Evolutionary conservation across 2,113 vertebrate genomes (phyloP).

Genomic region (Oryzias melastigma): DNA sequence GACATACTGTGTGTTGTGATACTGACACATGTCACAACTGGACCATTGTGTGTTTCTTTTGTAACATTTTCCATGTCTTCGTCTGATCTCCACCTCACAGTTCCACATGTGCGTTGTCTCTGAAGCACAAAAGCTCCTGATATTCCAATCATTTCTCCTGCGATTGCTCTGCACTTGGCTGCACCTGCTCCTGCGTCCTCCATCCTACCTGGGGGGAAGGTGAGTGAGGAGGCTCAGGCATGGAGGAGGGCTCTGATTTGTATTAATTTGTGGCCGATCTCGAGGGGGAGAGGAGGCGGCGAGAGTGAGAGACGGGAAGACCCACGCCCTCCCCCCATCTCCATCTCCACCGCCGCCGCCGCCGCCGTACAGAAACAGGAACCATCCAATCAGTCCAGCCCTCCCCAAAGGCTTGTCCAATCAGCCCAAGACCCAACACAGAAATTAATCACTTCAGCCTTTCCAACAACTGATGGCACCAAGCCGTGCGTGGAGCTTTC

Average conservation of each 20-base stretch:
- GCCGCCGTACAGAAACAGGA: slow-evolving; percentile 49
- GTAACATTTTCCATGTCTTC: slow-evolving; percentile 17
- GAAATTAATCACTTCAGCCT: slow-evolving; percentile 70
- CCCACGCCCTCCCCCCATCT: background rate
- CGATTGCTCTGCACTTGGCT: slow-evolving; percentile 66
- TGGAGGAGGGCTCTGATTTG: slow-evolving; percentile 64
- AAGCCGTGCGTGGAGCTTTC: slow-evolving; percentile 37
- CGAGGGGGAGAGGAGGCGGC: slow-evolving; percentile 33
- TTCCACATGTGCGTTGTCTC: slow-evolving; percentile 23
- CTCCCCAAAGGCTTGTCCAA: slow-evolving; percentile 72
- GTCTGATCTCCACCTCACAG: slow-evolving; percentile 10
- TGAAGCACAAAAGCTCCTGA: slow-evolving; percentile 48
- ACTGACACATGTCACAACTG: slow-evolving; percentile 28
- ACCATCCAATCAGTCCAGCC: slow-evolving; percentile 63
- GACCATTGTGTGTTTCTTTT: slow-evolving; percentile 22
- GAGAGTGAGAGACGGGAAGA: slow-evolving; percentile 12
- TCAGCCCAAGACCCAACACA: slow-evolving; percentile 60
- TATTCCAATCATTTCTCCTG: slow-evolving; percentile 72
- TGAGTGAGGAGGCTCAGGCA: slow-evolving; percentile 47
- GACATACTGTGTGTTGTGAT: background rate
- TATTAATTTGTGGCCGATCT: slow-evolving; percentile 71
- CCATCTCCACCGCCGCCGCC: slow-evolving; percentile 16
- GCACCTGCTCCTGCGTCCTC: slow-evolving; percentile 70
- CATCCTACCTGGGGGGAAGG: slow-evolving; percentile 70
- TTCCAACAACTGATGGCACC: slow-evolving; percentile 57